Percentiles rank a stretch among this genome's conserved stretches.
Conservation (phyloP, 1,140 invertebrate genomes). For the Scaptomyza montana region DNA sequence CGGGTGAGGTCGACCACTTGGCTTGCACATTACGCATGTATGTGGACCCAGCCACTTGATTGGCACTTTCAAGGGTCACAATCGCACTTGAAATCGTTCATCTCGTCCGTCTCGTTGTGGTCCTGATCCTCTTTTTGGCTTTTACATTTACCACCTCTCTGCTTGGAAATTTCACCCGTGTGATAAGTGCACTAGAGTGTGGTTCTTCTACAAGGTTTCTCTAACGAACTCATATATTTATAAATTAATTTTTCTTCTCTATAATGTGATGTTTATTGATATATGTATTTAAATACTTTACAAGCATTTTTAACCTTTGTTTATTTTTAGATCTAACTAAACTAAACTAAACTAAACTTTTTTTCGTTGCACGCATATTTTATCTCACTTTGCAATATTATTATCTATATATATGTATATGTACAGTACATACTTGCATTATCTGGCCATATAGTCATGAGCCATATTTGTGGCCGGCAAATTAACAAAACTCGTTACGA, state of each 20-base stretch:
- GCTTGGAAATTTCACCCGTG: constrained; percentile 16
- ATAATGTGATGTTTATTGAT: background rate
- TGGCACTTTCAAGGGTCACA: constrained; percentile 75
- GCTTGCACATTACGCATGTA: constrained; percentile 78
- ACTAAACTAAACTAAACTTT: too few relatives aligned
- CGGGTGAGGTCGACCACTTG: constrained; percentile 50
- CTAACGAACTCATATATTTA: background rate
- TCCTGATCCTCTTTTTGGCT: background rate
- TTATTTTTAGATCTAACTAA: too few relatives aligned
- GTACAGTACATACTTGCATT: constrained; percentile 1
- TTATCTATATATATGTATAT: background rate
- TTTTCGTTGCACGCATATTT: too few relatives aligned
- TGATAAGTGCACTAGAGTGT: constrained; percentile 27
- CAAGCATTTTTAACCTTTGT: too few relatives aligned
- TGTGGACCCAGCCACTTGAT: constrained; percentile 76
- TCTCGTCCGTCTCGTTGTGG: background rate
- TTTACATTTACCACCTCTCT: background rate
- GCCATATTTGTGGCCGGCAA: constrained; percentile 65
- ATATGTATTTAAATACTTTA: background rate
- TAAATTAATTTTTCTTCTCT: background rate
- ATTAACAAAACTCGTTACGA: constrained; percentile 74
- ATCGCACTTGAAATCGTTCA: constrained; percentile 38
- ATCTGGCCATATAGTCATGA: constrained; percentile 5
- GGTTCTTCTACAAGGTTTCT: background rate
- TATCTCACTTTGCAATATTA: background rate